phyloP scores from a whole-genome alignment of 2,888 invertebrate genomes.

The Epinotia ramella region DNA sequence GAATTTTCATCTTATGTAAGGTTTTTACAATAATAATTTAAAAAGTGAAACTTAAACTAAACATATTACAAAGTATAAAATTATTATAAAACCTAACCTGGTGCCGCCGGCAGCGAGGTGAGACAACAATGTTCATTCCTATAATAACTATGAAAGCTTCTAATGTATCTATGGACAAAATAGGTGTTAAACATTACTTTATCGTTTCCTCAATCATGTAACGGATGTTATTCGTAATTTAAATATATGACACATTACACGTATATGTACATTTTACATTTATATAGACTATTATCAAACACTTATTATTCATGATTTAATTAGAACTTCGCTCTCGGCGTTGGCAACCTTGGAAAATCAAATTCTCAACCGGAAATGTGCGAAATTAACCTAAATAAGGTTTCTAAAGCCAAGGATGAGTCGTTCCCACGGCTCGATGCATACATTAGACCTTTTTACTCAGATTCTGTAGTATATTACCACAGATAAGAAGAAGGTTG shows the following conservation, averaged over 20 bases:
- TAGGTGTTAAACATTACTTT: neutral
- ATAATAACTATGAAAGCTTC: no score
- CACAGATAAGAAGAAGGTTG: constrained; percentile 38
- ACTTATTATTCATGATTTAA: constrained; percentile 1
- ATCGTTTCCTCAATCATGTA: constrained; percentile 5
- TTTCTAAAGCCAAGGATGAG: constrained; percentile 35
- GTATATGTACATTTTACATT: no score
- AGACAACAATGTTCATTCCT: no score
- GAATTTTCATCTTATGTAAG: no score
- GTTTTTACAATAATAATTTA: no score
- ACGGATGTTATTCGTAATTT: neutral
- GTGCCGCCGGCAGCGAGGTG: no score
- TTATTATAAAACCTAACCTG: no score
- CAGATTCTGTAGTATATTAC: constrained; percentile 25
- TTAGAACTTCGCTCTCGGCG: neutral
- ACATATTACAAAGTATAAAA: no score
- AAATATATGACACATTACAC: neutral
- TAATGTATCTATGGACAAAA: neutral
- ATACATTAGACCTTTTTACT: constrained; percentile 30
- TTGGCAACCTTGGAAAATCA: constrained; percentile 26
- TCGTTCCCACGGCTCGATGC: constrained; percentile 29
- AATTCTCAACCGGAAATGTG: constrained; percentile 38
- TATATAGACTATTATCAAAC: neutral
- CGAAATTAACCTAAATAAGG: constrained; percentile 41
- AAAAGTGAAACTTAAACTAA: no score